Evolutionary conservation across 2,797 vertebrate species (phyloP).

Genomic region (Knipowitschia caucasica): DNA sequence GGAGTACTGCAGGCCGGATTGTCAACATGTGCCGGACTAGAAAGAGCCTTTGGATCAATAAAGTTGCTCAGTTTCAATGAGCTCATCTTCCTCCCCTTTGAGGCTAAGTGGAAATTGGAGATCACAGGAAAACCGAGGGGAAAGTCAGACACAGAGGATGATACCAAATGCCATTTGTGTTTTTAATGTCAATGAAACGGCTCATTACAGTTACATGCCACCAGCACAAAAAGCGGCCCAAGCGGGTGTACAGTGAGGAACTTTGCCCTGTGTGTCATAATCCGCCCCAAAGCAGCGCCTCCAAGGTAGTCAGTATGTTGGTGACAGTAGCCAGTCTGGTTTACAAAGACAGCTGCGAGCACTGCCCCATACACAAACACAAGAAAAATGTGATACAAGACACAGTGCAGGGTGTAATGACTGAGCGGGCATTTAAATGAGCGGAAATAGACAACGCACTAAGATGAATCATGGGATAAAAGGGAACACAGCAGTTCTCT

Average conservation of each 20-base stretch:
- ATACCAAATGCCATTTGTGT: conserved; percentile 38
- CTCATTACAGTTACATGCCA: conserved; percentile 6
- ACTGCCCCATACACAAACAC: conserved; percentile 31
- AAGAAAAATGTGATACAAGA: conserved; percentile 34
- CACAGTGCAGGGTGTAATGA: conserved; percentile 28
- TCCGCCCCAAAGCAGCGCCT: conserved; percentile 34
- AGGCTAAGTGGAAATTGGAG: conserved; percentile 7
- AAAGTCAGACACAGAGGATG: conserved; percentile 38
- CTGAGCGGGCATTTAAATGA: conserved; percentile 23
- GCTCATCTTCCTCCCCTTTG: conserved; percentile 52
- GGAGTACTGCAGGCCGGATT: background rate
- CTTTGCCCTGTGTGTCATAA: conserved; percentile 32
- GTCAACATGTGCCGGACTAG: background rate
- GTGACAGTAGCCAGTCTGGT: conserved; percentile 38
- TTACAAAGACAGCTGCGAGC: conserved; percentile 60
- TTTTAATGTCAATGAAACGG: conserved; percentile 43
- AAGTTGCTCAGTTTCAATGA: conserved; percentile 49
- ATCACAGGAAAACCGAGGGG: conserved; percentile 44
- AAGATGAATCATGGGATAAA: conserved; percentile 22
- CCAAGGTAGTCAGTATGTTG: conserved; percentile 32
- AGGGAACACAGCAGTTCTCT: conserved; percentile 9
- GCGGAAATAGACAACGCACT: conserved; percentile 42
- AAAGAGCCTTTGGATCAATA: conserved; percentile 53
- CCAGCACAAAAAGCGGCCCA: background rate
- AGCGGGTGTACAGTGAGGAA: conserved; percentile 14